Percentiles rank a stretch among this genome's conserved stretches.
These are phyloP conservation scores for Sycobia sp. DNA, from an alignment of 1,140 invertebrate species.

Conservation along the genomic window DNA sequence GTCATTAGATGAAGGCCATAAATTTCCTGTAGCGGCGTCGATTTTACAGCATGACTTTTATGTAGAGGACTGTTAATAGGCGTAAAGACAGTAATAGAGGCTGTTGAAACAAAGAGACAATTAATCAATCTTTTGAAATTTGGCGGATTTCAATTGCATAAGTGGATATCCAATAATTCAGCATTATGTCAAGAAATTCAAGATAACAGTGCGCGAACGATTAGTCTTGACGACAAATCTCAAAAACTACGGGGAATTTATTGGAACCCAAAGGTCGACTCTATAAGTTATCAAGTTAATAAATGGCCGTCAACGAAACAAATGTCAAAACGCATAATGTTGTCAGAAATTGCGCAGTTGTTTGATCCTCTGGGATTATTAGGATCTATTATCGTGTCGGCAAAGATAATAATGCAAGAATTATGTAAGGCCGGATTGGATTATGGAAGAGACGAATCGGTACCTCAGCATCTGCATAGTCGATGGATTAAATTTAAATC, in stretches of 20 bases:
- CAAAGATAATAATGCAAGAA: too few species aligned
- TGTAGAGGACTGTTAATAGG: constrained; percentile 17
- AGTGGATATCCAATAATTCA: constrained; percentile 7
- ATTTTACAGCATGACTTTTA: constrained; percentile 9
- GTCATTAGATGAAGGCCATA: constrained; percentile 40
- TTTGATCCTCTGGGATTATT: too few species aligned
- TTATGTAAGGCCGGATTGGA: not conserved
- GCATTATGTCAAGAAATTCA: not conserved
- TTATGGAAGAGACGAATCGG: constrained; percentile 18
- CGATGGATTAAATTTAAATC: not conserved
- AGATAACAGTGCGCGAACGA: too few species aligned
- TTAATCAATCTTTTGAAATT: not conserved
- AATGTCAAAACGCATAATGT: not conserved
- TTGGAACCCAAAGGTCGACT: not conserved
- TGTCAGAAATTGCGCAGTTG: too few species aligned
- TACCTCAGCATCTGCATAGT: not conserved
- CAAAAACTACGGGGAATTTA: not conserved
- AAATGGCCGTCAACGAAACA: not conserved
- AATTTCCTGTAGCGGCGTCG: constrained; percentile 30
- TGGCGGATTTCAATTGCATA: constrained; percentile 10
- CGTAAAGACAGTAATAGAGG: not conserved
- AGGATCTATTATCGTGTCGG: not conserved
- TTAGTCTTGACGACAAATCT: too few species aligned
- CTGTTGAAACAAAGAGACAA: not conserved
- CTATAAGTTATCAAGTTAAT: too few species aligned